Evolutionary conservation across 2,888 invertebrate genomes (phyloP), one percentile per base, ranked within the genome.

Genomic region (Neocrepidodera transversa): DNA sequence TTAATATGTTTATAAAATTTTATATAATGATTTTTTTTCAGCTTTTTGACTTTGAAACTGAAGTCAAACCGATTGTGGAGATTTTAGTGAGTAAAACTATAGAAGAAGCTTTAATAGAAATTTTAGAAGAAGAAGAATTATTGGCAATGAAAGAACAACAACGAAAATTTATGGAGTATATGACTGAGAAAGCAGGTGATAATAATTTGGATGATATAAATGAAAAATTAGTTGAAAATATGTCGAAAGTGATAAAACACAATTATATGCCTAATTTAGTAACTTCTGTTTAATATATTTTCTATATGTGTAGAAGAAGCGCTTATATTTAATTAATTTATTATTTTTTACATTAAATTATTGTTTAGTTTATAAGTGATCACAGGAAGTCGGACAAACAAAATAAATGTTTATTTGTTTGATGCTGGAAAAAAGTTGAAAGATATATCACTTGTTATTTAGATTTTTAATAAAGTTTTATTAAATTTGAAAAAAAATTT

Each of bases 71-170:
- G 1, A 88, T 96, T 65, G 83, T 96, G 63, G 95, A 96, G 79
- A 89, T 91, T 48, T 82, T 97, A 62, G 91, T 96, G 40, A 94
- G 94, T 49, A 92, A 93, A 79, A 92, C 93, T 59, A 84, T 94
- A 60, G 93, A 96, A 78, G 94, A 95, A 82, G 89, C 94, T 42
- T 82, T 96, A 69, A 85, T 91, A 10, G 96, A 97, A 79, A 92
- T 94, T 32, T 86, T 95, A 69, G 94, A 96, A 78, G 96, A 97
- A 78, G 95, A 96, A 79, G 96, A 97, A 80, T 81, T 95, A 68
- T 88, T 89, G 2, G 86, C 90, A 18, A 81, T 96, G 67, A 84
- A 90, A 58, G 87, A 89, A 74, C 93, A 94, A 76, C 92, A 91
- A 78, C 83, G 89, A 76, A 81, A 87, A 75, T 90, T 87, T 74